Percentiles rank a stretch among this genome's conserved stretches.
phyloP scores from a whole-genome alignment of 2,113 vertebrate genomes.

The Psammodynastes pulverulentus region DNA sequence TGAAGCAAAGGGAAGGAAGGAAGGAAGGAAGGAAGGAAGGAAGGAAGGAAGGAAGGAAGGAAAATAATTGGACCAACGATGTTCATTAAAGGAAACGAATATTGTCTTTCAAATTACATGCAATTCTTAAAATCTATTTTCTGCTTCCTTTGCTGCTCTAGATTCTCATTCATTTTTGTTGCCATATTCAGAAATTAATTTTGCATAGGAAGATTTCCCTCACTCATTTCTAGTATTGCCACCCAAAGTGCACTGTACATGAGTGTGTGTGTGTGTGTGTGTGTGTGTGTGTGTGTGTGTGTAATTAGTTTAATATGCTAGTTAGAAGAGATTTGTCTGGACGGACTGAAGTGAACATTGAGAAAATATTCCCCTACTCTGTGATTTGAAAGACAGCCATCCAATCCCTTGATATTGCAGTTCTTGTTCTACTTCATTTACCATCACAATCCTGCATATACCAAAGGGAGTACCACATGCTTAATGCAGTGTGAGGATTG shows the following conservation, averaged over 20 bases:
- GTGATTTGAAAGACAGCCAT: conserved; percentile 40
- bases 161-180: background rate
- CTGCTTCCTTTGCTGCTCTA: background rate
- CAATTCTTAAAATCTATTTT: background rate
- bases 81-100: background rate
- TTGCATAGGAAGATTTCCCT: background rate
- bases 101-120: background rate
- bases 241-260: background rate
- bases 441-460: conserved; percentile 57
- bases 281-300: too few species aligned
- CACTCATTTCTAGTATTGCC: background rate
- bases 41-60: background rate
- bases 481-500: conserved; percentile 63
- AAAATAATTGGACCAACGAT: background rate
- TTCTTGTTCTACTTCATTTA: conserved; percentile 64
- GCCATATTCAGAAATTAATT: background rate
- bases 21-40: background rate
- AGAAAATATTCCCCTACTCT: conserved; percentile 33
- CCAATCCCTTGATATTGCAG: conserved; percentile 50
- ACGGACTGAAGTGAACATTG: background rate
- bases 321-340: background rate
- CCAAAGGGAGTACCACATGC: conserved; percentile 58
- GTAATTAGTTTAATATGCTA: background rate
- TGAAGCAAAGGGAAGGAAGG: background rate
- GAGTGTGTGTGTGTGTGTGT: too few species aligned